Base-by-base conservation (phyloP, 1,140 invertebrate species). In the Chrysomallon squamiferum region DNA sequence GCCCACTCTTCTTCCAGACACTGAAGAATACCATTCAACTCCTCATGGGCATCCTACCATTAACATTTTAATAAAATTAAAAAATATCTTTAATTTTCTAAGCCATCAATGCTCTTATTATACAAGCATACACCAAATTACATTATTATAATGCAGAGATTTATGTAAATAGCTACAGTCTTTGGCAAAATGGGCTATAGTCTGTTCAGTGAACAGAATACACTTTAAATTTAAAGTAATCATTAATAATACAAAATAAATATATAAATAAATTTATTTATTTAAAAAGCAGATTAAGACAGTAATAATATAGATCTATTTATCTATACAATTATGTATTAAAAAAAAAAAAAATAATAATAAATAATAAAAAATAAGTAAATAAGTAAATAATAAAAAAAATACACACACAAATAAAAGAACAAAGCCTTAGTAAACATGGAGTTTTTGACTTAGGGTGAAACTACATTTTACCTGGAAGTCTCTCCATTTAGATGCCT, bases 401-500 rank as follows among this genome's bases (percentile, higher is more conserved):
- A n/a, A n/a, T n/a, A n/a, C n/a, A n/a, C n/a, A n/a, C n/a, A n/a
- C 20, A 59, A 33, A 59, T 59, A 13, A 18, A 32, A 15, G 15
- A 38, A 15, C 5, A 38, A 38, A 15, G 35, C 5, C 35, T 38
- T 15, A 20, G 47, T 20, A 6, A 7, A 6, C n/a, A 50, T 6
- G n/a, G 47, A 50, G 25, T 27, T 27, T 43, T 27, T 20, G 47
- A 50, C 25, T 7, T 20, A 20, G 5, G 18, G 47, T 27, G n/a
- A n/a, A 6, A 50, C 35, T 38, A 38, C n/a, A 15, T 27, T 22
- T 2, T 63, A 81, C 82, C 76, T 79, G 77, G 61, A 74, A 83
- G 5, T 72, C 57, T 41, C 76, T 73, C 80, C 78, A 83, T 45
- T 80, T 72, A 18, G 69, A 65, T 2, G 69, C 58, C 57, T 77